Base-by-base conservation (phyloP, 2,797 vertebrate genomes). In the Enteromius treurensis region DNA sequence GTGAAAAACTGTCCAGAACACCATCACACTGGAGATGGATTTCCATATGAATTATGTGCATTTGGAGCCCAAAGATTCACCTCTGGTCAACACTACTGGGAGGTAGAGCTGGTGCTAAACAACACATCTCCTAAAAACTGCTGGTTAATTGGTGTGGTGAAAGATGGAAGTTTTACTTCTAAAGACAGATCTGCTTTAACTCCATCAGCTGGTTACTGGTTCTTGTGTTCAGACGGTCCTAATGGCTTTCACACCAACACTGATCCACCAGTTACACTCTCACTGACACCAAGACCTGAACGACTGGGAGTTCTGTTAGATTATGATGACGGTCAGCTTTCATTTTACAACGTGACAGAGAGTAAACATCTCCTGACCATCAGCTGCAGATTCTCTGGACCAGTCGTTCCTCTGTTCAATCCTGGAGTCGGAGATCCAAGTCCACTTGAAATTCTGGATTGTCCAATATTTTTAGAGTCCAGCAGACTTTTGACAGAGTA, bases 61-160 rank as follows among this genome's bases (percentile, higher is more conserved):
- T 86, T 2, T 70, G 93, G 91, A 89, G 79, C 8, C 0, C 0
- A 51, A 0, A 77, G n/a, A 40, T 90, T 92, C 80, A 53, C 68
- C 5, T 75, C 83, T 73, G 91, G 92, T 34, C 85, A 86, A 42
- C 70, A 67, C 83, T 94, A 93, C 84, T 95, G 93, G 93, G 93
- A 93, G 80, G 92, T 94, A 74, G 58, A 10, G 26, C 11, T 95
- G 69, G 0, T 0, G 0, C 0, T 0, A 0, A 0, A 0, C 0
- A 0, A 1, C 0, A 0, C 0, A 0, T 1, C 0, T 0, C 0
- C 14, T 2, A 94, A 94, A 83, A 0, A 0, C 42, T 93, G 81
- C 42, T 95, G 94, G 93, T 88, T 91, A 86, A 64, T 94, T 1
- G 94, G 94, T 49, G 89, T 93, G 10, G 86, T 84, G 42, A 86